Evolutionary conservation across 2,113 vertebrate genomes (phyloP).

Genomic region (Tiliqua scincoides): DNA sequence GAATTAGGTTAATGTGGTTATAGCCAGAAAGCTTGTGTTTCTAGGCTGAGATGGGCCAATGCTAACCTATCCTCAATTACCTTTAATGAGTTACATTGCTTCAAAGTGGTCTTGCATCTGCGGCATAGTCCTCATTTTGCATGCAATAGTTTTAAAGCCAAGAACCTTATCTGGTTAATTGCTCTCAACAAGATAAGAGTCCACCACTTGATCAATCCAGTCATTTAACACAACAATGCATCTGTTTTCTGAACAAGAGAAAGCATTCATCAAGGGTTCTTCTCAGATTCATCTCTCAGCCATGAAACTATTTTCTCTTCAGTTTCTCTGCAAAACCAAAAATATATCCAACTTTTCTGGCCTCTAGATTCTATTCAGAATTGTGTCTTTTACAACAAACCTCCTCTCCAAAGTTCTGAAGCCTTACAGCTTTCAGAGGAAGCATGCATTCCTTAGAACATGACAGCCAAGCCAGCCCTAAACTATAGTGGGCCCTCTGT

Average conservation of each 20-base stretch:
- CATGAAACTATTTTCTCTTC: neutral
- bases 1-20: neutral
- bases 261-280: neutral
- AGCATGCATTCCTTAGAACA: neutral
- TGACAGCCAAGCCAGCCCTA: neutral
- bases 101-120: slow-evolving; percentile 12
- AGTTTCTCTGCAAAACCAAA: neutral
- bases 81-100: slow-evolving; percentile 12
- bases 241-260: slow-evolving; percentile 2
- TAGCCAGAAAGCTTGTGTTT: neutral
- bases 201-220: neutral
- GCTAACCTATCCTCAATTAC: neutral
- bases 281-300: neutral
- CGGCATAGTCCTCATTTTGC: neutral
- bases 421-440: no score
- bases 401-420: neutral
- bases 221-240: neutral
- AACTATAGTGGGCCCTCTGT: no score
- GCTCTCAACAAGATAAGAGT: neutral
- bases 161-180: neutral
- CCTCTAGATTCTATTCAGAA: neutral
- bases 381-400: neutral
- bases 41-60: neutral
- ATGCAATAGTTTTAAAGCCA: neutral
- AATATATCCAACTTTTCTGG: neutral